Evolutionary conservation across 1,140 invertebrate species (phyloP), one percentile per base, ranked within the genome.

Genomic region (Acromyrmex heyeri): DNA sequence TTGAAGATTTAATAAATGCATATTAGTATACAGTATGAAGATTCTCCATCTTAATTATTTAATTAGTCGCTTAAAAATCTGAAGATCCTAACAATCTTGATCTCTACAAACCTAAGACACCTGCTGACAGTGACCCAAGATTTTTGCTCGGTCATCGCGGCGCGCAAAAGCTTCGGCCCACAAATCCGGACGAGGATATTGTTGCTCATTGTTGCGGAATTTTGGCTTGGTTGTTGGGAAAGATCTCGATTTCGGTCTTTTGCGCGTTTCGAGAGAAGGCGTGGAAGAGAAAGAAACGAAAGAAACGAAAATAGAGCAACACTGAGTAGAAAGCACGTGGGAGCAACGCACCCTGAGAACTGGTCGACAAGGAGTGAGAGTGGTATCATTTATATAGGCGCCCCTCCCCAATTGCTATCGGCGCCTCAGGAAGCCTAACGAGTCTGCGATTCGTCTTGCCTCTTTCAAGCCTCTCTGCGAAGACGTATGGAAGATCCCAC

Each of bases 91-190:
- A 61, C 69, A 67, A 73, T 62, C 4, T 61, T 24, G 10, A 1
- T 18, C 2, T 81, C 72, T 64, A 91, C 91, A 82, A 78, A 92
- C 91, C 91, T 92, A 59, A 92, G 30, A 76, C 88, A 91, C 73
- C 91, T 92, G 77, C 61, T 30, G 50, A 91, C 53, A 38, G 69
- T 81, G 59, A 89, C 69, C 91, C 90, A 91, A 81, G 72, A 69
- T 38, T 82, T 86, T 18, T 62, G 75, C 67, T 65, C 73, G 14
- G 67, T 44, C 6, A 53, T 53, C 10, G 76, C 48, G 62, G 64
- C 61, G 62, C 81, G 85, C 30, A 92, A 24, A n/a, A 91, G 65
- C n/a, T 16, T 83, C 1, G 64, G 64, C 7, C 87, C 81, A 44
- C 88, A 91, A 21, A 92, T 81, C 69, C 91, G 92, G 10, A 92